phyloP scores from a whole-genome alignment of 2,888 invertebrate species.

The Vesta saturnalis region DNA sequence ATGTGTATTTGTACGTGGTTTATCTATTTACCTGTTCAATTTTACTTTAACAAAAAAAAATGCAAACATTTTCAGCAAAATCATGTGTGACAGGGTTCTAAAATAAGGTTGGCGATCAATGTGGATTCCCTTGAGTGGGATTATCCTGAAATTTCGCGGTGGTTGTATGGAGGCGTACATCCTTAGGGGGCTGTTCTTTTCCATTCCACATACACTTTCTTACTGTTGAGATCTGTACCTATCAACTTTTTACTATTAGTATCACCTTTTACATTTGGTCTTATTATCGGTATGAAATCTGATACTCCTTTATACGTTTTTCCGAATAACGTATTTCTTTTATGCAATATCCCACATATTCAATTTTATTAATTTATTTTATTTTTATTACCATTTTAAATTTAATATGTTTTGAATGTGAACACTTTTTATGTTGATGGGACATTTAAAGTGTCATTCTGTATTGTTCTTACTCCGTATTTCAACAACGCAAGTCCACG shows the following conservation, averaged over 20 bases:
- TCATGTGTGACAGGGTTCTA: conserved; percentile 40
- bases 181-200: conserved; percentile 42
- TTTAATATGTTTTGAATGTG: neutral
- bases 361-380: no score
- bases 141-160: conserved; percentile 42
- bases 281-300: conserved; percentile 1
- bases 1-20: neutral
- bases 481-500: conserved; percentile 16
- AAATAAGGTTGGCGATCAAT: conserved; percentile 42
- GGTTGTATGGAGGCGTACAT: conserved; percentile 40
- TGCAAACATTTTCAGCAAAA: conserved; percentile 29
- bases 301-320: neutral
- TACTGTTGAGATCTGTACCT: conserved; percentile 34
- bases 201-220: conserved; percentile 39
- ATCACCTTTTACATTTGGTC: conserved; percentile 6
- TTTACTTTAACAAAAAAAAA: conserved; percentile 22
- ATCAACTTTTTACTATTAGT: conserved; percentile 29
- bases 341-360: no score
- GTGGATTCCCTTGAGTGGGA: conserved; percentile 40
- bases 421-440: neutral
- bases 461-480: neutral
- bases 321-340: no score
- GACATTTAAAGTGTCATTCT: neutral
- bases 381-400: no score
- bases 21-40: neutral